Base-by-base conservation (phyloP, 2,113 vertebrate species). In the Ameiurus melas region DNA sequence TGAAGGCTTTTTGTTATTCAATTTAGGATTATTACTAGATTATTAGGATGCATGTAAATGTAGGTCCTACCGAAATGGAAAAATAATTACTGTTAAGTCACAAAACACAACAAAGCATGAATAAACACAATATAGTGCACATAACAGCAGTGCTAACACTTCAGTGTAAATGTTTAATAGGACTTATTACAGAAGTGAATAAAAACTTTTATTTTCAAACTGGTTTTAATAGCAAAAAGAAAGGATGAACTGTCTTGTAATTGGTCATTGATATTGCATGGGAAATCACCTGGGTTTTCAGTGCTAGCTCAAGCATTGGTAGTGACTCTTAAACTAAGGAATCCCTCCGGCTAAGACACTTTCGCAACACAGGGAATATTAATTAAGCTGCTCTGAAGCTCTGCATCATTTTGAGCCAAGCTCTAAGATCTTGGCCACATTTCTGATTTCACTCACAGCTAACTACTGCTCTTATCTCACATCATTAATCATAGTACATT, bases 221-320 rank as follows among this genome's bases (percentile, higher is more conserved):
- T 73, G 16, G 17, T 43, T 73, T 73, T 73, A 7, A 43, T 47
- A 73, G 70, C 33, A 73, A 39, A 73, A 43, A 75, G 36, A 25
- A 43, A 12, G 36, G 8, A 20, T 39, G 20, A 75, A 25, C 22
- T 75, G 19, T 22, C 22, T 51, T 13, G n/a, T 51, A 78, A 51
- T 27, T 78, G 43, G 43, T 78, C 14, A 78, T 3, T 51, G 22
- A 75, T 70, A 75, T 27, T 55, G 62, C 43, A 57, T 82, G 57
- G 75, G 86, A 88, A 88, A 88, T 70, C 71, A 88, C 88, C 88
- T 91, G 86, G 84, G 25, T 27, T 83, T 85, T 71, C 79, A 66
- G 51, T 86, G 86, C 86, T 62, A 88, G 71, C 30, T 77, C 57
- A n/a, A 81, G 57, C 60, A 89, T 88, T 89, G 83, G 83, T 85